Conservation (phyloP, 2,797 vertebrate species). For the Chiroxiphia lanceolata region DNA sequence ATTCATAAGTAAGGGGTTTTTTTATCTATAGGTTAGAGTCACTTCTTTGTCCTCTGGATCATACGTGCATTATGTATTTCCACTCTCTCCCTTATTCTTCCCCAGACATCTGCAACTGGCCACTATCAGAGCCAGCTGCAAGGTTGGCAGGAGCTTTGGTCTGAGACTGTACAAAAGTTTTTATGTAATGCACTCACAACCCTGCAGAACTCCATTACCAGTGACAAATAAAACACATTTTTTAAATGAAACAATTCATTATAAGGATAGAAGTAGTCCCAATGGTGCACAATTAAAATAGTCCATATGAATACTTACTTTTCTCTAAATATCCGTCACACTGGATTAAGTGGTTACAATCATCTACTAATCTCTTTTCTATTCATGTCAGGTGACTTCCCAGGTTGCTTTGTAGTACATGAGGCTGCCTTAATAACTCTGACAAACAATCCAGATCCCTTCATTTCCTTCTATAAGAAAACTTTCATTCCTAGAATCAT, state of each 20-base stretch:
- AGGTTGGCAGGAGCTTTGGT: neutral
- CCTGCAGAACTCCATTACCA: neutral
- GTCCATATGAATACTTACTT: neutral
- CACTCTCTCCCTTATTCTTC: neutral
- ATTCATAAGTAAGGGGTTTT: neutral
- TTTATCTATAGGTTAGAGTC: neutral
- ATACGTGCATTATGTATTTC: rapidly evolving
- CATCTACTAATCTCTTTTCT: neutral
- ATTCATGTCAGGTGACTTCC: neutral
- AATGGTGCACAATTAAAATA: neutral
- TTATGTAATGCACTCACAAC: neutral
- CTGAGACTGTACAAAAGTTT: neutral
- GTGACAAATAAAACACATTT: neutral
- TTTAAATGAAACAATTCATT: neutral
- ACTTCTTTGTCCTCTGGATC: neutral
- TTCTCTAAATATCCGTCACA: neutral
- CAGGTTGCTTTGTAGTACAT: neutral
- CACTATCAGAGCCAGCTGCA: neutral
- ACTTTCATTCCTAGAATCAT: neutral
- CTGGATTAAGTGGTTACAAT: neutral
- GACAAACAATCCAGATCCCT: neutral
- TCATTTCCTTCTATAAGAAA: neutral
- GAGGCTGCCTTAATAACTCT: neutral
- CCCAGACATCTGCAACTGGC: neutral
- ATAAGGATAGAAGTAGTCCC: neutral